These are phyloP conservation scores for Brachionus angularis DNA, from an alignment of 1,140 invertebrate genomes.

Conservation along the genomic window DNA sequence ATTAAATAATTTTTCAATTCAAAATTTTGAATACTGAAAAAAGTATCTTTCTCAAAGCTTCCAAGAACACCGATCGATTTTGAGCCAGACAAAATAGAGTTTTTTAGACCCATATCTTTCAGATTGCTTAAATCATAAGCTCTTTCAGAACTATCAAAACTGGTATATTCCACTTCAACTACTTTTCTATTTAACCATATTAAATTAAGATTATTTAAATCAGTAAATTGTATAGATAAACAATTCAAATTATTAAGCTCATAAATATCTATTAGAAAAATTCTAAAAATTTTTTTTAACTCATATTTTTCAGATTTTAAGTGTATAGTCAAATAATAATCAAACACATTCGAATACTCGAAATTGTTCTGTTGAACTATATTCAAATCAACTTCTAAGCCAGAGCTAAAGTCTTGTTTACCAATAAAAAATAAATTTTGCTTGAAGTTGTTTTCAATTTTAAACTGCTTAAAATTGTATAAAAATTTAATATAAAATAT, in stretches of 20 bases:
- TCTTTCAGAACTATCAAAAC: background rate
- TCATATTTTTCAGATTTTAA: background rate
- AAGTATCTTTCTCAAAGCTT: slow-evolving; percentile 10
- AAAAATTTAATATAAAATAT: background rate
- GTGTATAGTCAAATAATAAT: no score
- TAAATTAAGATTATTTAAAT: background rate
- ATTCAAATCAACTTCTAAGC: no score
- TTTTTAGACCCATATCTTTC: no score
- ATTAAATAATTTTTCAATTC: background rate
- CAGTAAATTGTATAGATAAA: background rate
- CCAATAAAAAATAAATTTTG: slow-evolving; percentile 6
- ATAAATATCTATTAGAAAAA: background rate
- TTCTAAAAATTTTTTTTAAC: slow-evolving; percentile 1
- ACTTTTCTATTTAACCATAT: background rate
- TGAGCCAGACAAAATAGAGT: no score
- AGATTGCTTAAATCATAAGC: background rate
- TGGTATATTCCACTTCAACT: background rate
- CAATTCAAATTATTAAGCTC: slow-evolving; percentile 29
- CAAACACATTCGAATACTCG: no score
- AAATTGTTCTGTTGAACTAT: no score
- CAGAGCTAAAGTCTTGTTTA: no score
- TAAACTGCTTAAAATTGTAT: slow-evolving; percentile 21
- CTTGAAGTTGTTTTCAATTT: slow-evolving; percentile 3
- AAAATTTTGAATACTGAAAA: background rate
- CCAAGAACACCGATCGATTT: slow-evolving; percentile 6